Conservation (phyloP, 2,113 vertebrate species). For the Phaethornis superciliosus region DNA sequence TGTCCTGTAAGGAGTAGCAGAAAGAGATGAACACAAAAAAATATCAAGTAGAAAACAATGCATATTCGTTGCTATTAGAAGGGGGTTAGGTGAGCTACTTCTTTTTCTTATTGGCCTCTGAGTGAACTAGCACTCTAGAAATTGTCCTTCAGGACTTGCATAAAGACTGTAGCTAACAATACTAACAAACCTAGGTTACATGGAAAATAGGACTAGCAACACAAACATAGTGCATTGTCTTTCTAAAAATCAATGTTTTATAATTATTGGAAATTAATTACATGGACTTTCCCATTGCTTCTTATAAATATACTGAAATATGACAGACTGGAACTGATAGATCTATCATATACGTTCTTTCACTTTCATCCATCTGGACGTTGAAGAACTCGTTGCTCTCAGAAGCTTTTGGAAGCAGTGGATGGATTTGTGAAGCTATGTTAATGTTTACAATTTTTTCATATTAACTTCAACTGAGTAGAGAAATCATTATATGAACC, state of each 20-base stretch:
- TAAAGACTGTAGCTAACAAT: not conserved
- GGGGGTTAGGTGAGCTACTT: not conserved
- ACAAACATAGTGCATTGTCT: not conserved
- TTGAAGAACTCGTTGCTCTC: not conserved
- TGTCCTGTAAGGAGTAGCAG: not conserved
- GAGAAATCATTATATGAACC: not conserved
- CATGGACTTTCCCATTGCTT: not conserved
- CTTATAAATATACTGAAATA: not conserved
- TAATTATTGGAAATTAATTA: not conserved
- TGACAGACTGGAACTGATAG: not conserved
- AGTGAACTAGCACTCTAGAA: not conserved
- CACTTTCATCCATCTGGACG: not conserved
- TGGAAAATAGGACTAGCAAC: not conserved
- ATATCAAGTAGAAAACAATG: not conserved
- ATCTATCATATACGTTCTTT: not conserved
- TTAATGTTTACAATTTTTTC: not conserved
- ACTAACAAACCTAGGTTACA: not conserved
- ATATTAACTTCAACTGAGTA: not conserved
- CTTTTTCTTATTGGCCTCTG: not conserved
- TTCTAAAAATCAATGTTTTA: not conserved
- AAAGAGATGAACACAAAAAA: not conserved
- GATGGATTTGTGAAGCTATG: not conserved
- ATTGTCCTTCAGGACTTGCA: not conserved
- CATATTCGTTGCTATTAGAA: not conserved
- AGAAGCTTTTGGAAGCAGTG: not conserved